Evolutionary conservation across 1,140 invertebrate species (phyloP), one percentile per base, ranked within the genome.

Genomic region (Thaumatotibia leucotreta): DNA sequence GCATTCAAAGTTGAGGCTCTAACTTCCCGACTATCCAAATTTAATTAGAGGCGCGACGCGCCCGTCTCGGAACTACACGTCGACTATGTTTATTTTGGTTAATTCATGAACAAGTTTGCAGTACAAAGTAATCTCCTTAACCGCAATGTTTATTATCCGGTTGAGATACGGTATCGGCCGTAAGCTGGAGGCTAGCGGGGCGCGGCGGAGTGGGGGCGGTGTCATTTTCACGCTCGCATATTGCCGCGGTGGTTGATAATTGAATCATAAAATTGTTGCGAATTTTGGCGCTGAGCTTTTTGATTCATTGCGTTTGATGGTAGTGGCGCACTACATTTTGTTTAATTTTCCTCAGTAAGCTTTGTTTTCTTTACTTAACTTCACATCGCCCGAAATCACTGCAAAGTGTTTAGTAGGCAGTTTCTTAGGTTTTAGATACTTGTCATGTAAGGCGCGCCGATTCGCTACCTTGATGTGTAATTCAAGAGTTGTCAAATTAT

Each of bases 151-250:
- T 77, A 80, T 83, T 80, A 79, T 80, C 65, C 63, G 65, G 50
- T 61, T 68, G 65, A 75, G 71, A 79, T 71, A 71, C 69, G 31
- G 65, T 65, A 75, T 78, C 69, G 65, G 67, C 62, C 65, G 73
- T 69, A 74, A 76, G 68, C 68, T 66, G 33, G 49, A 29, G 67
- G 67, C 31, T 67, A 64, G 63, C 49, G 50, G 61, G 64, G 63
- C 24, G 66, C 20, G 39, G 33, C 64, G 67, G 64, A 66, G 68
- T 24, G 45, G 62, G 58, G 35, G 49, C 73, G 76, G 81, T 84
- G 79, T 80, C 81, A 80, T 77, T 82, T 79, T 82, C 80, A 76
- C 74, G 78, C 76, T 66, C 75, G 61, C 79, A 80, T 82, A 78
- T 76, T 76, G 77, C 72, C 68, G 63, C 73, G 67, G 74, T 68